Base-by-base conservation (phyloP, 2,113 vertebrate species). In the Columba livia region DNA sequence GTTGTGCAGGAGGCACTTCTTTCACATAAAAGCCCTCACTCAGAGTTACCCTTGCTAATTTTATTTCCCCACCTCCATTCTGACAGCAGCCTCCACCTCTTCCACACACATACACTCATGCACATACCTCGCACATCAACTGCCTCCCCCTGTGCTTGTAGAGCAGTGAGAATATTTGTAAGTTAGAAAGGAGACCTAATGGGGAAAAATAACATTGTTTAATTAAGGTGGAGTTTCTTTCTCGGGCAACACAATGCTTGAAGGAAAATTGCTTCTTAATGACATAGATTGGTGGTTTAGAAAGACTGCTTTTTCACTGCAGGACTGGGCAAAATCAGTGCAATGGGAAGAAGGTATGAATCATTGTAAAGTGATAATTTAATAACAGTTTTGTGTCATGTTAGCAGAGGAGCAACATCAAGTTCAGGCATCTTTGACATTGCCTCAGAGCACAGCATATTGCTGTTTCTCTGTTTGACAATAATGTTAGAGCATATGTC, bases 181-280 rank as follows among this genome's bases (percentile, higher is more conserved):
- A 2, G 18, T 71, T 72, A 94, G 65, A 86, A 93, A 90, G 25
- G 34, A 92, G 69, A 28, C 48, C 18, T 86, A 88, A 77, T 67
- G 34, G 70, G 17, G 20, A 66, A 89, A 75, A 91, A 72, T 61
- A 88, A 36, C 42, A 42, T 92, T 93, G 79, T 88, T 94, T 94
- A 86, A 95, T 93, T 96, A 91, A 81, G 23, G 77, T 60, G 21
- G 61, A 92, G 86, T 85, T 96, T 75, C 85, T 91, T 86, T 93
- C 77, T 58, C 75, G 75, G 79, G 71, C 81, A 92, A 86, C 77
- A 48, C 50, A 77, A 31, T 64, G 12, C 60, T 24, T 91, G 93
- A 80, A 90, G 67, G 50, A 88, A 74, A 93, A 87, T 73, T 87
- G 58, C 91, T 95, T 89, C 65, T 94, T 90, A 96, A 85, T 91